phyloP scores from a whole-genome alignment of 1,140 invertebrate species.

The Schmidtea mediterranea region DNA sequence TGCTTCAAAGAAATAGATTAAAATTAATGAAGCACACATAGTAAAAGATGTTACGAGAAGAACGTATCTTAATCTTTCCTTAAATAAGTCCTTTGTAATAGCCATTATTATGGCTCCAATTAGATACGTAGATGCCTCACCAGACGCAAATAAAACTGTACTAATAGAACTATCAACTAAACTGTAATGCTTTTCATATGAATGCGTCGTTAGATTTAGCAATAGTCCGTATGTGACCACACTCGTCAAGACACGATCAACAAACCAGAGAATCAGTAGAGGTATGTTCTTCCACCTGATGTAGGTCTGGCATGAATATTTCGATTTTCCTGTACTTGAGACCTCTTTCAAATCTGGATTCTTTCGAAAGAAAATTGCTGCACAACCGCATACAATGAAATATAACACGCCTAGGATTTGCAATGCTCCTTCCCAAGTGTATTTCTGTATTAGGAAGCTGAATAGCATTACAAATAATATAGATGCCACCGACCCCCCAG shows the following conservation, averaged over 20 bases:
- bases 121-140: conserved; percentile 1
- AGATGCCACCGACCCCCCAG: conserved; percentile 4
- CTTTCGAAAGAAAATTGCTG: background rate
- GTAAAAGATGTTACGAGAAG: background rate
- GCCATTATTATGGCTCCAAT: background rate
- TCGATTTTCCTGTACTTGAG: background rate
- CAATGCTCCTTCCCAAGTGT: background rate
- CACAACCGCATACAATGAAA: background rate
- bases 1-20: background rate
- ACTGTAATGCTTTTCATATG: background rate
- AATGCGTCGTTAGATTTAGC: conserved; percentile 1
- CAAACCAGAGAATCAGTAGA: background rate
- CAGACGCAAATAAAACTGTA: conserved; percentile 1
- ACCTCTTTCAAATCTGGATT: background rate
- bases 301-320: background rate
- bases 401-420: conserved; percentile 1
- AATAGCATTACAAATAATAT: conserved; percentile 5
- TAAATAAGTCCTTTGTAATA: conserved; percentile 3
- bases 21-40: background rate
- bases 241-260: conserved; percentile 6
- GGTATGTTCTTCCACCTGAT: background rate
- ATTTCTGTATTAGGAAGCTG: conserved; percentile 1
- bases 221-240: conserved; percentile 5
- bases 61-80: conserved; percentile 2
- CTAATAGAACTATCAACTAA: background rate